Evolutionary conservation across 1,140 invertebrate species (phyloP).

Genomic region (Drosophila subobscura): DNA sequence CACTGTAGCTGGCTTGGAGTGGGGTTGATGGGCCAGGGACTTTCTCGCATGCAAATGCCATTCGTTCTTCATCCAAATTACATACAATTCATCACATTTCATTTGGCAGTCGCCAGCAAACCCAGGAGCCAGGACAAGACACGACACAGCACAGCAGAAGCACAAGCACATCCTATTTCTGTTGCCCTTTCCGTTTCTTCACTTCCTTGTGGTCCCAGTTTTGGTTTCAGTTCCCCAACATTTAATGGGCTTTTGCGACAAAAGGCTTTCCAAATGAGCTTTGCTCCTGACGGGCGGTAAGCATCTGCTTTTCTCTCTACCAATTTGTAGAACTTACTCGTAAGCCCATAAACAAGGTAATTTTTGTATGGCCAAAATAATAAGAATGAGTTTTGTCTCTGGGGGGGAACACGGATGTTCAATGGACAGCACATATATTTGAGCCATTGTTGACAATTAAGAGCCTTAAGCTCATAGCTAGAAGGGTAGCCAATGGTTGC

Average conservation of each 20-base stretch:
- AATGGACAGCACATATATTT: no score
- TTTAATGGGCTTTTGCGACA: slow-evolving; percentile 69
- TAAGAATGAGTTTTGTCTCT: no score
- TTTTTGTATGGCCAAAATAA: no score
- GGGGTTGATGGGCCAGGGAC: slow-evolving; percentile 18
- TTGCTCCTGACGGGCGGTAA: slow-evolving; percentile 13
- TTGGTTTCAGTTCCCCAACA: slow-evolving; percentile 39
- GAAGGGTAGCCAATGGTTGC: no score
- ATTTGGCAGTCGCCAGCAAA: slow-evolving; percentile 56
- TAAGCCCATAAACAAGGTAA: no score
- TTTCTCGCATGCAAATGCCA: slow-evolving; percentile 74
- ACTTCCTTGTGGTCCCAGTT: slow-evolving; percentile 19
- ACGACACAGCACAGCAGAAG: slow-evolving; percentile 5
- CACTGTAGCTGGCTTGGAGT: no score
- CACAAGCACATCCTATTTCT: slow-evolving; percentile 2
- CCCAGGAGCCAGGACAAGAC: slow-evolving; percentile 42
- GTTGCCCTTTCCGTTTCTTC: neutral
- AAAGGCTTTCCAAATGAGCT: slow-evolving; percentile 47
- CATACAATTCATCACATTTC: slow-evolving; percentile 83
- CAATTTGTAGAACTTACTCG: slow-evolving; percentile 24
- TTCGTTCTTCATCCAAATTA: slow-evolving; percentile 75
- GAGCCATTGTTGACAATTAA: no score
- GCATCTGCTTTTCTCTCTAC: slow-evolving; percentile 31
- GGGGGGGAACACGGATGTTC: no score
- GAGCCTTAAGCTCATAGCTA: no score